Conservation (phyloP, 2,888 invertebrate genomes). For the Dexiosoma caninum region DNA sequence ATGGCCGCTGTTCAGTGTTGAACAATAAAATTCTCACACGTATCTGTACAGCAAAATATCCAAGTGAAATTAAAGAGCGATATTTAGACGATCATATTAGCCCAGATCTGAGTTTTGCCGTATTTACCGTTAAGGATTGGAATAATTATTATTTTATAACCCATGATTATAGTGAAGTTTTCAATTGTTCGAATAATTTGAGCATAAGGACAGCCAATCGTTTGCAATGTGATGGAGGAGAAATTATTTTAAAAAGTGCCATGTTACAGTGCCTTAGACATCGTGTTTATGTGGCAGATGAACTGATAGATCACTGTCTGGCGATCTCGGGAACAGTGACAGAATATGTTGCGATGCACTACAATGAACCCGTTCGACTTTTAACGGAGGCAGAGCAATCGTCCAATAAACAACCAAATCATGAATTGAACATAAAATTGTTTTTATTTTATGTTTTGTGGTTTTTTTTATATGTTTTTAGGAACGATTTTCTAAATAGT, state of each 20-base stretch:
- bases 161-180: slow-evolving; percentile 16
- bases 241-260: background rate
- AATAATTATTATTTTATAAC: slow-evolving; percentile 31
- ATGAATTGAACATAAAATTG: background rate
- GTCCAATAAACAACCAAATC: background rate
- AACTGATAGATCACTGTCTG: slow-evolving; percentile 43
- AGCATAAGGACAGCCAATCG: background rate
- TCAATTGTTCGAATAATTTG: slow-evolving; percentile 22
- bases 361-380: slow-evolving; percentile 15
- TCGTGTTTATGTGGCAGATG: slow-evolving; percentile 45
- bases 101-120: slow-evolving; percentile 6
- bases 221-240: background rate
- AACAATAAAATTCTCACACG: slow-evolving; percentile 22
- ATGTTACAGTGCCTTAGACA: slow-evolving; percentile 21
- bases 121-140: slow-evolving; percentile 5
- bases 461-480: too few relatives aligned
- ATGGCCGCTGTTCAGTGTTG: slow-evolving; percentile 11
- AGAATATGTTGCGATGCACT: slow-evolving; percentile 52
- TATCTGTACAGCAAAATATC: slow-evolving; percentile 36
- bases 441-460: slow-evolving; percentile 23
- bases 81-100: slow-evolving; percentile 26
- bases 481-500: background rate
- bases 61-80: background rate
- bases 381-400: background rate
- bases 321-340: background rate